Base-by-base conservation (phyloP, 2,888 invertebrate genomes). In the Oligia fasciuncula region DNA sequence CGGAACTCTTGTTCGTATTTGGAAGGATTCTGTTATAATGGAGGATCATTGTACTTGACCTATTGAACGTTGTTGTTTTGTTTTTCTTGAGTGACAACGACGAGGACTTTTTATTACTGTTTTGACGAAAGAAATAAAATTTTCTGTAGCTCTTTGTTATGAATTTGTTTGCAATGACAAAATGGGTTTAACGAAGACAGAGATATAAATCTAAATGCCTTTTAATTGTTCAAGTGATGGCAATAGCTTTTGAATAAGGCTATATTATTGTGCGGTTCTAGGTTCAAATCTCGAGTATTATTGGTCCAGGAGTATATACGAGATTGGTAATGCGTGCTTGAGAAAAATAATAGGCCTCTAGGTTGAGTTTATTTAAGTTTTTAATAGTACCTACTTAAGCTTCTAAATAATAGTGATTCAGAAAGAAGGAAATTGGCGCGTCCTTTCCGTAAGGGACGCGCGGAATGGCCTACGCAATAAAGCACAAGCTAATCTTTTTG, bases 1-100 rank as follows among this genome's bases (percentile, higher is more conserved):
- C 76, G 35, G 79, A 57, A 77, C 63, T 81, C 57, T 79, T 70
- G 62, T 71, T 49, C 75, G 83, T 76, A 78, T 69, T 73, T 71
- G 63, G 35, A 60, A 79, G 65, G 74, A 51, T 85, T 83, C 35
- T 73, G 60, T 69, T 77, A 69, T 87, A 71, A 86, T 86, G 46
- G 51, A 67, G n/a, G 71, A 68, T 71, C 17, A 40, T 17, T 14
- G 65, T 71, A 66, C 73, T 86, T 77, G 84, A 84, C 76, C 76
- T 40, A 80, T 70, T 77, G n/a, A 63, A 23, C 40, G 43, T 35
- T 79, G 62, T 77, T 79, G 69, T 76, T 86, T 85, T 75, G 62
- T 75, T 79, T 69, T 75, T 51, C 29, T 75, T 84, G 29, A 60
- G 35, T 49, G 19, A 57, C 57, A 67, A 71, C 23, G 46, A n/a